Evolutionary conservation across 2,888 invertebrate genomes (phyloP), one percentile per base, ranked within the genome.

Genomic region (Macrophya annulata): DNA sequence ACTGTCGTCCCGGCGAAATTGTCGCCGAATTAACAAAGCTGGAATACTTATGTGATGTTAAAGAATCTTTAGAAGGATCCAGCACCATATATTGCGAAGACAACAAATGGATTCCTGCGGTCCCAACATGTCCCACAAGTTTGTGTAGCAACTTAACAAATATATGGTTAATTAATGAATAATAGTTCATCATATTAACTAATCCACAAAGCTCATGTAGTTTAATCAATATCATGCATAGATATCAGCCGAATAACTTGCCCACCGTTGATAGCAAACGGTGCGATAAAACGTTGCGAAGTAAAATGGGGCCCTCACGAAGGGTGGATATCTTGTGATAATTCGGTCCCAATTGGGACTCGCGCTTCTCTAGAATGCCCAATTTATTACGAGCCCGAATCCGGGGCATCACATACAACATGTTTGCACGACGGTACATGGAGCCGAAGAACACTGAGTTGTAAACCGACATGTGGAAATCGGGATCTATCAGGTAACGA

Each of bases 381-480:
- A 21, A 89, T 90, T 2, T 93, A 91, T 86, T 94, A 94, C 86
- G 89, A 91, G 45, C 90, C 93, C 17, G 86, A 87, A 65, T 88
- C 85, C 55, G 89, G 89, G 31, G 88, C 93, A 40, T 87, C 88
- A 8, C 88, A 90, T 48, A 88, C 91, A 62, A 89, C 90, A 55
- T 94, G 94, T 86, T 92, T 93, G 86, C 89, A 89, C 72, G 93
- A 94, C 88, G 94, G 94, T 3, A 92, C 91, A 3, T 94, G 94
- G 94, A 94, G 90, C 85, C 91, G 91, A 85, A 86, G 88, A n/a
- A 87, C 91, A 25, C 88, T 94, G n/a, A 89, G 90, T 84, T 94
- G 94, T 86, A 88, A 89, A 86, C 93, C 94, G 81, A 90, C 92
- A 88, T 92, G 90, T 82, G 91, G 91, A 40, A 62, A 87, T n/a